A percentile compares a stretch with the other conserved stretches of the same genome.
Conservation (phyloP, 2,888 invertebrate species). For the Trisateles emortualis region DNA sequence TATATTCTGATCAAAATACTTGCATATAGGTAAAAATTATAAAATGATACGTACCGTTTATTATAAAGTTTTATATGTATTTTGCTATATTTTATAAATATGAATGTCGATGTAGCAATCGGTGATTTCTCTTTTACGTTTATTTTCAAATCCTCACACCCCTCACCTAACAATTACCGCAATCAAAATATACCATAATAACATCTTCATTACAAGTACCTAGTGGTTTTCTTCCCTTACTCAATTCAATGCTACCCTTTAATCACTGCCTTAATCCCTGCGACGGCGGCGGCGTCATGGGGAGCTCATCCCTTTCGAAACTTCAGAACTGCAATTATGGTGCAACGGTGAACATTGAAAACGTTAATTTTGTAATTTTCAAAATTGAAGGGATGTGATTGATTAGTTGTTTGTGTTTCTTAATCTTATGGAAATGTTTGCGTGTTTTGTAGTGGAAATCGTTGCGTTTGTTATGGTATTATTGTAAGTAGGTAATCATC, state of each 20-base stretch:
- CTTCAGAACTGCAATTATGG: constrained; percentile 52
- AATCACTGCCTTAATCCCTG: constrained; percentile 52
- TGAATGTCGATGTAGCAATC: neutral
- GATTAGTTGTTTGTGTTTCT: constrained; percentile 22
- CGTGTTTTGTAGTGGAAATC: too few species aligned
- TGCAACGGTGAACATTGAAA: constrained; percentile 39
- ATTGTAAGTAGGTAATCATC: neutral
- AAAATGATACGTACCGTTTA: too few species aligned
- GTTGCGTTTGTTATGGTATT: neutral
- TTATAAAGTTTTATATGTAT: too few species aligned
- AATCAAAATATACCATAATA: constrained; percentile 42
- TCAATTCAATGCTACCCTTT: constrained; percentile 45
- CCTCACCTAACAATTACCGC: constrained; percentile 1
- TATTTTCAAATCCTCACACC: neutral
- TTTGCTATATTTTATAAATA: too few species aligned
- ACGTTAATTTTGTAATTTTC: constrained; percentile 45
- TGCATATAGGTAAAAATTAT: too few species aligned
- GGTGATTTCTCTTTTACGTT: neutral
- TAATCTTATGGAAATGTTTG: constrained; percentile 8
- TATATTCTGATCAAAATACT: too few species aligned
- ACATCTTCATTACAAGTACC: constrained; percentile 39
- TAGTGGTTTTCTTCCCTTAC: constrained; percentile 30
- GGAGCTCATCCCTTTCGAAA: constrained; percentile 50
- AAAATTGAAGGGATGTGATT: constrained; percentile 34
- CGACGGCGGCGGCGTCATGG: constrained; percentile 35